These are phyloP conservation scores for Steinernema carpocapsae DNA, from an alignment of 2,888 invertebrate genomes.

Conservation along the genomic window DNA sequence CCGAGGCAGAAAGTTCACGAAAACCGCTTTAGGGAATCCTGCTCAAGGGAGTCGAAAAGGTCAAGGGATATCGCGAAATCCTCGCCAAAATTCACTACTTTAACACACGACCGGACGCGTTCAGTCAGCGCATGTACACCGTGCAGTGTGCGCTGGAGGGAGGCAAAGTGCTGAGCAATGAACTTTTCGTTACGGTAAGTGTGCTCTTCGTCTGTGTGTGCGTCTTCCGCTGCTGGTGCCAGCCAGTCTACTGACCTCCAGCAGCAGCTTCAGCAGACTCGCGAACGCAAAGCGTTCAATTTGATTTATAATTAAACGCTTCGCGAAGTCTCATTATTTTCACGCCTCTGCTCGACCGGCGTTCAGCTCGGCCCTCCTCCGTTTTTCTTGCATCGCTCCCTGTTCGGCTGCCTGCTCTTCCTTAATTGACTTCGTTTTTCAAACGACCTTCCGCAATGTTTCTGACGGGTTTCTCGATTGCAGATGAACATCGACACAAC, in stretches of 20 bases:
- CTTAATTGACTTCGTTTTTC: conserved; percentile 34
- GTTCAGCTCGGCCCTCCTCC: neutral
- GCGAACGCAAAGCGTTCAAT: conserved; percentile 1
- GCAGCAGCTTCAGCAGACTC: neutral
- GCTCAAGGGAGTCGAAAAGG: conserved; percentile 70
- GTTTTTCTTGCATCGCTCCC: conserved; percentile 3
- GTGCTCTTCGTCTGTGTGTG: conserved; percentile 24
- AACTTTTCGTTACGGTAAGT: conserved; percentile 86
- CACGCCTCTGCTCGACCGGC: conserved; percentile 15
- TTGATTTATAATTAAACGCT: conserved; percentile 31
- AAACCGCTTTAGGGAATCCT: conserved; percentile 58
- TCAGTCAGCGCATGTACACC: conserved; percentile 76
- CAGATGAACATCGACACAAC: conserved; percentile 37
- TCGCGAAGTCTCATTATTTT: conserved; percentile 21
- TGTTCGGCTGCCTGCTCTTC: neutral
- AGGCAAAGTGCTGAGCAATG: conserved; percentile 90
- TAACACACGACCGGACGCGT: conserved; percentile 93
- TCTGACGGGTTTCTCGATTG: conserved; percentile 42
- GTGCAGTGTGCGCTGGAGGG: conserved; percentile 77
- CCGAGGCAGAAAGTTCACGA: conserved; percentile 7
- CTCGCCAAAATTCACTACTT: conserved; percentile 77
- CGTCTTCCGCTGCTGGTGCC: neutral
- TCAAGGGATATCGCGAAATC: conserved; percentile 69
- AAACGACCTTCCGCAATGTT: conserved; percentile 20
- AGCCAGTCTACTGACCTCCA: too few relatives aligned